phyloP scores from a whole-genome alignment of 2,797 vertebrate species.

The Rhodeus uyekii region DNA sequence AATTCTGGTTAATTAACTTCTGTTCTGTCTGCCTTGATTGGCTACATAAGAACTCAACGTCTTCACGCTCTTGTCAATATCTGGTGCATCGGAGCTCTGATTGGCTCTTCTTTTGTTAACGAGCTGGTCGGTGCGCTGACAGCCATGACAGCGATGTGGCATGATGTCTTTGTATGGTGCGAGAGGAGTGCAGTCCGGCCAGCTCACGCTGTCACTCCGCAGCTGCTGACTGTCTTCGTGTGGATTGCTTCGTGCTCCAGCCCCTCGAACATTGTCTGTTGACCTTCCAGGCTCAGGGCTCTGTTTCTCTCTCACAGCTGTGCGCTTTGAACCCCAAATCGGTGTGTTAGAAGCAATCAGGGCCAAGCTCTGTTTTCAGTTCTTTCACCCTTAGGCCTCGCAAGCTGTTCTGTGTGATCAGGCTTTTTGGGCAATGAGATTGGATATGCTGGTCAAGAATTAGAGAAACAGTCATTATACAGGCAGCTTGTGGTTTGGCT shows the following conservation, averaged over 20 bases:
- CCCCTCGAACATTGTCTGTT: constrained; percentile 55
- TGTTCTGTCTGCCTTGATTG: constrained; percentile 36
- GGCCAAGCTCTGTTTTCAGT: constrained; percentile 53
- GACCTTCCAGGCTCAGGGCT: constrained; percentile 51
- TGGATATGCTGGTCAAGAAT: constrained; percentile 54
- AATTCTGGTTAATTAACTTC: constrained; percentile 48
- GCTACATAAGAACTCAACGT: constrained; percentile 51
- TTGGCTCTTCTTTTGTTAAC: constrained; percentile 58
- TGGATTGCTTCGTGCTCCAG: constrained; percentile 31
- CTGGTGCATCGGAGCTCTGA: constrained; percentile 40
- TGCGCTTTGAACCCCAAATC: constrained; percentile 67
- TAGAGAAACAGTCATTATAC: constrained; percentile 51
- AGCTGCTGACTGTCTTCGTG: constrained; percentile 71
- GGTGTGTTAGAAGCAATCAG: constrained; percentile 67
- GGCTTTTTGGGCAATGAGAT: constrained; percentile 44
- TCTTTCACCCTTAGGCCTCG: constrained; percentile 51
- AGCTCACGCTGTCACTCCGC: constrained; percentile 68
- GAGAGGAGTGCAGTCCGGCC: constrained; percentile 63
- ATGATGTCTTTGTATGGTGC: constrained; percentile 58
- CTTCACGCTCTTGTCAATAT: constrained; percentile 50
- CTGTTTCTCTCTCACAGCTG: constrained; percentile 68
- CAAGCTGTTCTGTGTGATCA: constrained; percentile 59
- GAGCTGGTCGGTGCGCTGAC: constrained; percentile 58
- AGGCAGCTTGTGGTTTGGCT: constrained; percentile 46
- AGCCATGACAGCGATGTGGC: constrained; percentile 63